A percentile compares a stretch with the other conserved stretches of the same genome.
These are phyloP conservation scores for Diarsia mendica DNA, from an alignment of 2,888 invertebrate genomes.

Conservation along the genomic window DNA sequence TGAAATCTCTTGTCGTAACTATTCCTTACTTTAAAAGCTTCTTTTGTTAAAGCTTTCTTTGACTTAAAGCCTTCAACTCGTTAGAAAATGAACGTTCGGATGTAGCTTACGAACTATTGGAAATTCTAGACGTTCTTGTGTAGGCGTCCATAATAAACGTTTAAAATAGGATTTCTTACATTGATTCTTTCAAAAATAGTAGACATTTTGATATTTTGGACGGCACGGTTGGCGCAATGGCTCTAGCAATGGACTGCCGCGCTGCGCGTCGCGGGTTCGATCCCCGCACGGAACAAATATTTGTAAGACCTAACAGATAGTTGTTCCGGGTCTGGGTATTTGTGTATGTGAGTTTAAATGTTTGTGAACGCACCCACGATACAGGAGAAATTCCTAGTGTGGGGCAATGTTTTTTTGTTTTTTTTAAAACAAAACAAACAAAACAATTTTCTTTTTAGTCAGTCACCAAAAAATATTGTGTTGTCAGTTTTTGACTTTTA, in stretches of 20 bases:
- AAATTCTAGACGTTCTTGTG: slow-evolving; percentile 15
- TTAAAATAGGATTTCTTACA: not conserved
- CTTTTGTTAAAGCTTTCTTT: slow-evolving; percentile 27
- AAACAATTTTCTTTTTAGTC: not conserved
- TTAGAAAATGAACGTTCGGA: slow-evolving; percentile 20
- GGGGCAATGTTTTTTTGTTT: too few species aligned
- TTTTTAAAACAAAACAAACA: too few species aligned
- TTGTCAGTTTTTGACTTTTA: not conserved
- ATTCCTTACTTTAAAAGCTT: slow-evolving; percentile 14
- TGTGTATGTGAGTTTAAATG: too few species aligned
- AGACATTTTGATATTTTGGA: too few species aligned
- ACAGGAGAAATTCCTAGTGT: too few species aligned
- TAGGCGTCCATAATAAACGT: not conserved
- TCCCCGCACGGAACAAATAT: too few species aligned
- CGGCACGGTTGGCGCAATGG: too few species aligned
- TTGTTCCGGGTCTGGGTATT: too few species aligned
- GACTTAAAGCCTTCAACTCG: slow-evolving; percentile 7
- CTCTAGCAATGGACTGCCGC: too few species aligned
- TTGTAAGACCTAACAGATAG: too few species aligned
- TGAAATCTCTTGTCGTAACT: not conserved
- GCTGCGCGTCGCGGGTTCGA: too few species aligned
- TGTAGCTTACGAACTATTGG: slow-evolving; percentile 16
- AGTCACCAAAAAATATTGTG: not conserved
- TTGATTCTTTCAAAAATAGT: not conserved
- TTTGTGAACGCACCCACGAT: too few species aligned